Percentiles rank a stretch among this genome's conserved stretches.
phyloP scores from a whole-genome alignment of 2,888 invertebrate species.

The Ormyrus nitidulus region DNA sequence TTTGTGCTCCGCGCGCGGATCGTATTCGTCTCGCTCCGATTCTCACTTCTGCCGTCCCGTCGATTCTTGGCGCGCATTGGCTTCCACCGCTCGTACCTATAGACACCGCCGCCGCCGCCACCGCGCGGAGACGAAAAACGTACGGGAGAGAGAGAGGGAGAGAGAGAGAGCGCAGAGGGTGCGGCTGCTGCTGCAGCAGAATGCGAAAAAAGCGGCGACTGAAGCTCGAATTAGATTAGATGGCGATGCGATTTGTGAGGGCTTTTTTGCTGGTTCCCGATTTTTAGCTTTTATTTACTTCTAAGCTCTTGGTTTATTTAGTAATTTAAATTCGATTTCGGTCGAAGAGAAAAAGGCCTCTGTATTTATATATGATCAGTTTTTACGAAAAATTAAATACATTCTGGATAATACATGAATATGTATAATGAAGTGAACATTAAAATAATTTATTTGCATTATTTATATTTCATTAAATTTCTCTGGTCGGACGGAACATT shows the following conservation, averaged over 20 bases:
- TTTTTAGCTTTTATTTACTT: no score
- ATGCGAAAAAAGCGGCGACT: neutral
- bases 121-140: neutral
- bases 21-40: slow-evolving; percentile 52
- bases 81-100: neutral
- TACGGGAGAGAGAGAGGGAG: neutral
- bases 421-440: no score
- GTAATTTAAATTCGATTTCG: no score
- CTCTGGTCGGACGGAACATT: no score
- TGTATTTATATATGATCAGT: no score
- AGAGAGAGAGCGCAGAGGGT: neutral
- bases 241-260: slow-evolving; percentile 10
- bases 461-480: no score
- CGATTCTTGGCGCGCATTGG: slow-evolving; percentile 27
- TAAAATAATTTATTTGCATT: no score
- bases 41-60: slow-evolving; percentile 29
- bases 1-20: slow-evolving; percentile 17
- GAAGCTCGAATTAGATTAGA: slow-evolving; percentile 18
- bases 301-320: no score
- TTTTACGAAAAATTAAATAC: no score
- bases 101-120: no score
- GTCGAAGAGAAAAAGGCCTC: no score
- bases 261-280: neutral
- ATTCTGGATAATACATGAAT: no score
- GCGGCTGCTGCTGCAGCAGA: neutral